phyloP scores from a whole-genome alignment of 2,113 vertebrate genomes.

The Anarhynchus alexandrinus region DNA sequence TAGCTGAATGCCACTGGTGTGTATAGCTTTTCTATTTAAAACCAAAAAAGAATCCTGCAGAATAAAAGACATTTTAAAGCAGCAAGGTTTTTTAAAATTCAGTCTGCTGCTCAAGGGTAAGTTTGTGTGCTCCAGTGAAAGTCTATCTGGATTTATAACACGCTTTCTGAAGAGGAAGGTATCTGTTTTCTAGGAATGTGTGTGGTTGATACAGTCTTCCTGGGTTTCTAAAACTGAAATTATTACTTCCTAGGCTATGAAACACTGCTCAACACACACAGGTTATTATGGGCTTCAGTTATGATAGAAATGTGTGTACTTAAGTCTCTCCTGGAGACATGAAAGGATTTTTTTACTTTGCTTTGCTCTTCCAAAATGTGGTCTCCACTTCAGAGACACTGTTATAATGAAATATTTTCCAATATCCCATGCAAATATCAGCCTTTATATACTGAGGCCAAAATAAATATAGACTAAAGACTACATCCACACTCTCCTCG shows the following conservation, averaged over 20 bases:
- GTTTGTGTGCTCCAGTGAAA: not conserved
- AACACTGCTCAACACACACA: not conserved
- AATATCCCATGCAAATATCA: conserved; percentile 59
- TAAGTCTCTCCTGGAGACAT: conserved; percentile 49
- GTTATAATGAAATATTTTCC: conserved; percentile 63
- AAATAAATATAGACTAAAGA: not conserved
- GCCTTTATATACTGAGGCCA: not conserved
- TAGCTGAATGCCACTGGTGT: not conserved
- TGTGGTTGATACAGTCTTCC: not conserved
- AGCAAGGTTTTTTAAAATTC: not conserved
- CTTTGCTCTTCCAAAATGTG: conserved; percentile 30
- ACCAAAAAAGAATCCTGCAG: not conserved
- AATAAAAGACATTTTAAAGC: not conserved
- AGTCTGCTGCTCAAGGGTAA: not conserved
- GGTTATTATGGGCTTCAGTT: conserved; percentile 58
- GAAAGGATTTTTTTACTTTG: not conserved
- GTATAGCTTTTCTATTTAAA: not conserved
- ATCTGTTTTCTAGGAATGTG: conserved; percentile 10
- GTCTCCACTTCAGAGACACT: conserved; percentile 42
- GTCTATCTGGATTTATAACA: not conserved
- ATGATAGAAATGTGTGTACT: conserved; percentile 32
- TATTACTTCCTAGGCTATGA: conserved; percentile 31
- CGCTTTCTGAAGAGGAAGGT: not conserved
- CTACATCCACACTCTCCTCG: not conserved
- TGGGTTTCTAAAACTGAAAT: conserved; percentile 18